Evolutionary conservation across 2,113 vertebrate genomes (phyloP), one percentile per base, ranked within the genome.

Genomic region (Cervus canadensis): DNA sequence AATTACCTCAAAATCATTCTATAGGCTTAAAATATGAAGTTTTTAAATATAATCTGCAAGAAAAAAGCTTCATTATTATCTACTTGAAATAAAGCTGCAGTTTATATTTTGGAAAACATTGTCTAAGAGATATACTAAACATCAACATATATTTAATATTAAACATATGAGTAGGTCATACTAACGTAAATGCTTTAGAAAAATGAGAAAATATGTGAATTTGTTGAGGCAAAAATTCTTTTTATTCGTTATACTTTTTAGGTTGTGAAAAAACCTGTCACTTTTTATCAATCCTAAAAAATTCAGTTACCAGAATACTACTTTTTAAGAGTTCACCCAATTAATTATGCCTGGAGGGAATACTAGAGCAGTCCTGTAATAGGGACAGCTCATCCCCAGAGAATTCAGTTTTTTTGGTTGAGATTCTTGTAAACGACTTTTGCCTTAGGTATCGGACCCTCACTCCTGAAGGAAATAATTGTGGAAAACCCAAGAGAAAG

Each of bases 271-370:
- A 98, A 56, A 36, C 2, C 26, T 60, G 7, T 43, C 52, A 50
- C 3, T 60, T 81, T 89, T 96, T 89, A 96, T 76, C 43, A 89
- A 67, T 1, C 9, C 5, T 81, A 56, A 84, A 81, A 19, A 15
- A 67, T 67, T 92, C 26, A 7, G 19, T 82, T 95, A 86, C 21
- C 14, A 86, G 25, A 23, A 60, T 60, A 40, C 10, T 50, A 56
- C n/a, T 57, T 64, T 96, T 87, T 87, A 40, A 79, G 48, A 88
- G 43, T 76, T 93, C 7, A 71, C 25, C 14, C 48, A 93, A 76
- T 95, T 95, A 95, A 88, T 91, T 91, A 67, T 95, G 26, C 23
- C 60, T 91, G 26, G 45, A 86, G 59, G 64, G 26, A 95, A 92
- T 52, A 67, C 12, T 9, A 45, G 12, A 81, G 5, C 28, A 64